A percentile compares a stretch with the other conserved stretches of the same genome.
These are phyloP conservation scores for Ceyx cyanopectus DNA, from an alignment of 2,113 vertebrate species.

Conservation along the genomic window DNA sequence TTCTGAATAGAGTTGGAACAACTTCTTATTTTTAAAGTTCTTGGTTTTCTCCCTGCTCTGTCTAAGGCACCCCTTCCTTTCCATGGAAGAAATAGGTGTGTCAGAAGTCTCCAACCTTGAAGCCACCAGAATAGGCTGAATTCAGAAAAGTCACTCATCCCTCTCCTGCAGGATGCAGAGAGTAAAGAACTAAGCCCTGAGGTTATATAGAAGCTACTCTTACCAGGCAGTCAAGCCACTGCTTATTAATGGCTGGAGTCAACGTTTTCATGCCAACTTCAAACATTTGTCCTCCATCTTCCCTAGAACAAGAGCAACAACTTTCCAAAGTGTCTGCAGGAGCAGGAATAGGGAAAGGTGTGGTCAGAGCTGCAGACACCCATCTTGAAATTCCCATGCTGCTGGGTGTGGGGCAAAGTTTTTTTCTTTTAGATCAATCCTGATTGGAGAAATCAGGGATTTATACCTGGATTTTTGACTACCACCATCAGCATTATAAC, in stretches of 20 bases:
- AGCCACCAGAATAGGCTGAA: not conserved
- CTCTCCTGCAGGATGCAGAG: not conserved
- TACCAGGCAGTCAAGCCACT: not conserved
- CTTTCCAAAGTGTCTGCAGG: not conserved
- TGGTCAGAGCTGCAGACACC: not conserved
- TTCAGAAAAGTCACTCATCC: not conserved
- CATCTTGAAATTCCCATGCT: not conserved
- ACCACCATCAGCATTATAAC: not conserved
- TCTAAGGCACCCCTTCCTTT: not conserved
- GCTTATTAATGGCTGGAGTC: not conserved
- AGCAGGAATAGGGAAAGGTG: not conserved
- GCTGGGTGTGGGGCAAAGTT: not conserved
- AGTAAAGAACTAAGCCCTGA: not conserved
- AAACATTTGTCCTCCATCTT: not conserved
- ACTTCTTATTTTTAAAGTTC: not conserved
- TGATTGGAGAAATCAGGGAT: not conserved
- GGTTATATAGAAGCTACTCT: not conserved
- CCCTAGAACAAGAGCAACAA: not conserved
- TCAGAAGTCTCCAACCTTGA: not conserved
- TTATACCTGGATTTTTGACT: not conserved
- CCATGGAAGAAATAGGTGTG: not conserved
- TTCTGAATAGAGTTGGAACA: conserved; percentile 3
- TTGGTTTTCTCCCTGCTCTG: not conserved
- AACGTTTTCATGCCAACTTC: not conserved
- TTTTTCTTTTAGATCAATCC: not conserved